A percentile compares a stretch with the other conserved stretches of the same genome.
Conservation (phyloP, 2,888 invertebrate species). For the Phania funesta region DNA sequence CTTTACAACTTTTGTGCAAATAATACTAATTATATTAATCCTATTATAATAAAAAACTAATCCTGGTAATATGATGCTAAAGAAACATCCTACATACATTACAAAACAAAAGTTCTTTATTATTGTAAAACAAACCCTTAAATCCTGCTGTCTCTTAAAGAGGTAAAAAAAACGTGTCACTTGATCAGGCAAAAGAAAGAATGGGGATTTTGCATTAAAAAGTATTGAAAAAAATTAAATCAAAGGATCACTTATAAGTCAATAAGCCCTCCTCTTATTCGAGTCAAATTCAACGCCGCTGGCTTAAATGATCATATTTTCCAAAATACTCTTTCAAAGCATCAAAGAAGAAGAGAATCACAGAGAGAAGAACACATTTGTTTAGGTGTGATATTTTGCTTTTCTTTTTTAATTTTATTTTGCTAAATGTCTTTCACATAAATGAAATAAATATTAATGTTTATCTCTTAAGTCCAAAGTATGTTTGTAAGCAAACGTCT, state of each 20-base stretch:
- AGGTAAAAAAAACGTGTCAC: not conserved
- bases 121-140: not conserved
- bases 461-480: conserved; percentile 65
- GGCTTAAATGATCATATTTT: not conserved
- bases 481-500: conserved; percentile 51
- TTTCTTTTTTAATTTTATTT: conserved; percentile 60
- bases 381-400: conserved; percentile 78
- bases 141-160: not conserved
- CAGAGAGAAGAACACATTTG: conserved; percentile 34
- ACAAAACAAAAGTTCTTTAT: not conserved
- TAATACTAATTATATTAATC: conserved; percentile 23
- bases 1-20: no score
- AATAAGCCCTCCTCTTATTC: not conserved
- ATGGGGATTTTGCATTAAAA: not conserved
- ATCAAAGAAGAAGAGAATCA: not conserved
- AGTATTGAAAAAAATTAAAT: not conserved
- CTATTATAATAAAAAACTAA: conserved; percentile 15
- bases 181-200: not conserved
- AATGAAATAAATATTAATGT: conserved; percentile 66
- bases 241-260: no score
- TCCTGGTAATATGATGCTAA: not conserved
- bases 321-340: not conserved
- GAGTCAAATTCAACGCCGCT: not conserved
- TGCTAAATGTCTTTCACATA: conserved; percentile 61
- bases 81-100: not conserved